These are phyloP conservation scores for Lochmaea crataegi DNA, from an alignment of 2,888 invertebrate species.

Conservation along the genomic window DNA sequence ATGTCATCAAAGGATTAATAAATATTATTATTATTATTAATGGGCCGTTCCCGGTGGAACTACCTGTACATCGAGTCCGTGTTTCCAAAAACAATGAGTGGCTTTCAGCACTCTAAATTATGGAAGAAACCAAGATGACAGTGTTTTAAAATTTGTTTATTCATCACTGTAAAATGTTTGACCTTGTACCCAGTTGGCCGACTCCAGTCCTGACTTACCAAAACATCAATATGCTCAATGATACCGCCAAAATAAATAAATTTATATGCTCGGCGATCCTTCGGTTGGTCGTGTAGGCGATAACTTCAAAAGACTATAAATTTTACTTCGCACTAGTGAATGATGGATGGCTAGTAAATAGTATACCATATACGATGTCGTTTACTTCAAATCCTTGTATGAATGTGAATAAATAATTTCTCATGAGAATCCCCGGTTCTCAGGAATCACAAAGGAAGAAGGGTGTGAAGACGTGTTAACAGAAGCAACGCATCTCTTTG, in stretches of 20 bases:
- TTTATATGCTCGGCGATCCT: neutral
- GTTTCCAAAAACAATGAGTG: no score
- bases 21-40: no score
- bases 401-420: slow-evolving; percentile 42
- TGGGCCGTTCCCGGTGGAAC: no score
- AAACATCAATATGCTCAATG: neutral
- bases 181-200: no score
- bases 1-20: no score
- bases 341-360: slow-evolving; percentile 4
- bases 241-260: neutral
- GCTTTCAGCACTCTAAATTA: no score
- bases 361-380: slow-evolving; percentile 24
- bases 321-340: slow-evolving; percentile 1
- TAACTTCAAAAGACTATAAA: slow-evolving; percentile 2
- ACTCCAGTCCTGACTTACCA: neutral
- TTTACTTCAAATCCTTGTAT: slow-evolving; percentile 32
- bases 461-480: slow-evolving; percentile 47
- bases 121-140: no score
- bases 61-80: no score
- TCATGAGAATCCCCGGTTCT: slow-evolving; percentile 46
- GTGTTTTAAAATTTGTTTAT: no score
- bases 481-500: slow-evolving; percentile 39
- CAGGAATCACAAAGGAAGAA: slow-evolving; percentile 44
- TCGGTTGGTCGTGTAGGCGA: neutral
- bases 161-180: no score